Conservation (phyloP, 2,113 vertebrate species). For the Osmerus eperlanus region DNA sequence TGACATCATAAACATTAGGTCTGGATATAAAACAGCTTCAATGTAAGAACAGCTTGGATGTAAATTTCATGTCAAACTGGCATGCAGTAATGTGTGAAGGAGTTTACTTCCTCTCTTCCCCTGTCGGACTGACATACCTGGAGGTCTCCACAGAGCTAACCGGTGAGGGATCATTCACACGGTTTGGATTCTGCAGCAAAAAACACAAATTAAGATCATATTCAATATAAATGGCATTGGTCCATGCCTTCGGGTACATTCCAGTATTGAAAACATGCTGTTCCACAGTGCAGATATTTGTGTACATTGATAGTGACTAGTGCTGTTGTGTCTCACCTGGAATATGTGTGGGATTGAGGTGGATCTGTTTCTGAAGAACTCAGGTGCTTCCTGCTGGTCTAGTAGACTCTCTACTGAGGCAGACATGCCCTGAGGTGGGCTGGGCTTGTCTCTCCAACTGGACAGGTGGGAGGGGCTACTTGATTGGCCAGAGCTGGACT, state of each 20-base stretch:
- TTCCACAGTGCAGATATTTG: too few species aligned
- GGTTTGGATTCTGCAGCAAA: slow-evolving; percentile 42
- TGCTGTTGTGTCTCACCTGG: slow-evolving; percentile 61
- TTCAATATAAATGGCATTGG: neutral
- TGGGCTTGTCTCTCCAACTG: slow-evolving; percentile 49
- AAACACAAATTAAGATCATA: slow-evolving; percentile 13
- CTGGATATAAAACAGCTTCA: too few species aligned
- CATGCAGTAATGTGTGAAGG: too few species aligned
- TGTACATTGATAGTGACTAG: too few species aligned
- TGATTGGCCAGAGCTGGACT: slow-evolving; percentile 49
- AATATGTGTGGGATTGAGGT: slow-evolving; percentile 61
- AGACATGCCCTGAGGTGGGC: slow-evolving; percentile 45
- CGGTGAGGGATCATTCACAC: slow-evolving; percentile 32
- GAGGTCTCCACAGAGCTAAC: slow-evolving; percentile 41
- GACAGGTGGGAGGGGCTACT: slow-evolving; percentile 35
- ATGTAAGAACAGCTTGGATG: too few species aligned
- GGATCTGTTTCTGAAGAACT: slow-evolving; percentile 53
- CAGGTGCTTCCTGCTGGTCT: slow-evolving; percentile 51
- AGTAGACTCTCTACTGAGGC: slow-evolving; percentile 59
- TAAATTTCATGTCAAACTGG: too few species aligned
- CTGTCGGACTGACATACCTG: slow-evolving; percentile 53
- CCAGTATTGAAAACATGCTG: too few species aligned
- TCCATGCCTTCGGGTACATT: neutral
- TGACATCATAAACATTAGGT: too few species aligned
- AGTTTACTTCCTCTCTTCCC: too few species aligned